phyloP scores from a whole-genome alignment of 1,140 invertebrate genomes.

The Brachionus manjavacas region DNA sequence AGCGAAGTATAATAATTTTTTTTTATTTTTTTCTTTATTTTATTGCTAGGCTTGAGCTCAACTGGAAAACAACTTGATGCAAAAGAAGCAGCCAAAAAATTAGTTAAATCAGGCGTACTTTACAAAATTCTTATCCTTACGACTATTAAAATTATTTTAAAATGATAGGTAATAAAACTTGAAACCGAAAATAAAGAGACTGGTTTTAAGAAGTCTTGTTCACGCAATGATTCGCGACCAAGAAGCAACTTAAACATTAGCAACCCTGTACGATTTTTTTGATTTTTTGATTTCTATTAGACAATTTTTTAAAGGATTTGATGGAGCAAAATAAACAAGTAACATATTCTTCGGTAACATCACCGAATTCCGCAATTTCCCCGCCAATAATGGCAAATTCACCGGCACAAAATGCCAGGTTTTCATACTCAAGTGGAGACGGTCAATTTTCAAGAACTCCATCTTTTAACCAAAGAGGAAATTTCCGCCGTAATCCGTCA shows the following conservation, averaged over 20 bases:
- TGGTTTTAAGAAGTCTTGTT: slow-evolving; percentile 23
- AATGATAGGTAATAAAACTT: not conserved
- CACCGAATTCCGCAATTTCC: not conserved
- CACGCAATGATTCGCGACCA: not conserved
- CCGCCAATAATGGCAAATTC: not conserved
- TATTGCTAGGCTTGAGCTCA: not conserved
- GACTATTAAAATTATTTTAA: not conserved
- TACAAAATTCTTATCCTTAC: not conserved
- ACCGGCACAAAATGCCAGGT: not conserved
- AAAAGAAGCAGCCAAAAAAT: slow-evolving; percentile 35
- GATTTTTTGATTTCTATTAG: not conserved
- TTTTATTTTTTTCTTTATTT: not conserved
- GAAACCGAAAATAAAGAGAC: slow-evolving; percentile 31
- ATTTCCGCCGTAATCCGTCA: slow-evolving; percentile 12
- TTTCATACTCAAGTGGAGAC: not conserved
- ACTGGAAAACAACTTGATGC: slow-evolving; percentile 27
- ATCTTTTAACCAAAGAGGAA: not conserved
- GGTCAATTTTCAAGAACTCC: not conserved
- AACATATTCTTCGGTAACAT: slow-evolving; percentile 23
- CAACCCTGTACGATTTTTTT: not conserved
- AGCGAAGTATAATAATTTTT: not conserved
- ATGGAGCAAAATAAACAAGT: slow-evolving; percentile 31
- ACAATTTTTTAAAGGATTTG: not conserved
- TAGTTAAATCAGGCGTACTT: slow-evolving; percentile 19
- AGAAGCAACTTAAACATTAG: not conserved